Evolutionary conservation across 2,888 invertebrate species (phyloP).

Genomic region (Amblyteles armatorius): DNA sequence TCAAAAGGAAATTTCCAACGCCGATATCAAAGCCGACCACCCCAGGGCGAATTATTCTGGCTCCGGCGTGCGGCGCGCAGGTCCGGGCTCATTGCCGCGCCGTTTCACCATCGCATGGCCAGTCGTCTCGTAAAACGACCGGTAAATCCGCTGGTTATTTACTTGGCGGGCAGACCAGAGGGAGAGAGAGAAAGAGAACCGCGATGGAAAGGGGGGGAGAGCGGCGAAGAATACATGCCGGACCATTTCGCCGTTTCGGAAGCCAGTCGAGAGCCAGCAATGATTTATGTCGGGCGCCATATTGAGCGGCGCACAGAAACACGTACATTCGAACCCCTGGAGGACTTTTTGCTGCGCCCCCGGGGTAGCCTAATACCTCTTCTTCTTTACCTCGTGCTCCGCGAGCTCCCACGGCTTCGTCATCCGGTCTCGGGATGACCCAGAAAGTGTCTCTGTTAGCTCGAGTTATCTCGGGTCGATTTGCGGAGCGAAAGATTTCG

Average conservation of each 20-base stretch:
- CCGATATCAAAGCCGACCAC: slow-evolving; percentile 41
- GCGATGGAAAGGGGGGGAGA: slow-evolving; percentile 52
- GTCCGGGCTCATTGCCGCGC: slow-evolving; percentile 36
- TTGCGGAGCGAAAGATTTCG: not conserved
- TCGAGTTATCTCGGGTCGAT: not conserved
- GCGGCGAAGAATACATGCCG: slow-evolving; percentile 51
- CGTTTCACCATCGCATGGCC: slow-evolving; percentile 53
- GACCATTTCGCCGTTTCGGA: slow-evolving; percentile 61
- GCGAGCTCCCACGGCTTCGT: slow-evolving; percentile 22
- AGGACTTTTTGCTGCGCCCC: slow-evolving; percentile 39
- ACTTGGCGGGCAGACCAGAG: slow-evolving; percentile 49
- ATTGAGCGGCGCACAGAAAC: slow-evolving; percentile 60
- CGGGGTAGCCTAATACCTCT: slow-evolving; percentile 15
- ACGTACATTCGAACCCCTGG: slow-evolving; percentile 23
- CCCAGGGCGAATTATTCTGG: slow-evolving; percentile 51
- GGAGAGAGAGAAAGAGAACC: slow-evolving; percentile 52
- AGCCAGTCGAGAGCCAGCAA: slow-evolving; percentile 61
- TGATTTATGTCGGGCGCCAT: slow-evolving; percentile 72
- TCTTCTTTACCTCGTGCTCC: slow-evolving; percentile 17
- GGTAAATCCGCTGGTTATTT: slow-evolving; percentile 73
- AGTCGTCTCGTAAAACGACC: slow-evolving; percentile 71
- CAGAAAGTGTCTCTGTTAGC: slow-evolving; percentile 10
- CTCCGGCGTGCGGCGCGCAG: slow-evolving; percentile 42
- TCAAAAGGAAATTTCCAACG: slow-evolving; percentile 49
- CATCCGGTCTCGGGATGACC: slow-evolving; percentile 21